Conservation (phyloP, 2,888 invertebrate genomes). For the Lithophane semibrunnea region DNA sequence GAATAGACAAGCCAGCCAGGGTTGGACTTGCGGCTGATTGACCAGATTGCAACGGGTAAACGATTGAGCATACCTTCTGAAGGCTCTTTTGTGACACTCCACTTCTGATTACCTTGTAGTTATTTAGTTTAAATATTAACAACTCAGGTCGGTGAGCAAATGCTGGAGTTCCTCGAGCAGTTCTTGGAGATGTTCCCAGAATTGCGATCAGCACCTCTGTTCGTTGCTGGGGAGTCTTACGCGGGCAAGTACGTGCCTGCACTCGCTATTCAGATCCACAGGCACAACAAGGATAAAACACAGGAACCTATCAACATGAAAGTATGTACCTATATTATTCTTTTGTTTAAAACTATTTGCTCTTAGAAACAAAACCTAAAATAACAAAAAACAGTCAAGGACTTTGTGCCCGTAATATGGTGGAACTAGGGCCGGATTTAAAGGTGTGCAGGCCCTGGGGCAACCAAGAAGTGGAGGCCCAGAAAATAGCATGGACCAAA, state of each 20-base stretch:
- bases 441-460: no score
- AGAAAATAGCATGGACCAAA: no score
- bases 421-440: no score
- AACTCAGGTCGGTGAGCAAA: slow-evolving; percentile 83
- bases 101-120: background rate
- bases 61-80: background rate
- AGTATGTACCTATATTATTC: slow-evolving; percentile 68
- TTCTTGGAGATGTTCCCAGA: slow-evolving; percentile 91
- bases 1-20: no score
- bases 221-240: slow-evolving; percentile 91
- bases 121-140: background rate
- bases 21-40: background rate
- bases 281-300: slow-evolving; percentile 55
- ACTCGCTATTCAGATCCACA: slow-evolving; percentile 83
- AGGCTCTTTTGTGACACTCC: background rate
- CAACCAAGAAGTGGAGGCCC: no score
- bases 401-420: background rate
- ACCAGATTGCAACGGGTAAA: background rate
- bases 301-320: slow-evolving; percentile 76
- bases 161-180: slow-evolving; percentile 86
- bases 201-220: slow-evolving; percentile 88
- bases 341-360: background rate
- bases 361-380: background rate
- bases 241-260: slow-evolving; percentile 89
- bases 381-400: background rate